Evolutionary conservation across 2,797 vertebrate species (phyloP).

Genomic region (Sebastes hubbsi): DNA sequence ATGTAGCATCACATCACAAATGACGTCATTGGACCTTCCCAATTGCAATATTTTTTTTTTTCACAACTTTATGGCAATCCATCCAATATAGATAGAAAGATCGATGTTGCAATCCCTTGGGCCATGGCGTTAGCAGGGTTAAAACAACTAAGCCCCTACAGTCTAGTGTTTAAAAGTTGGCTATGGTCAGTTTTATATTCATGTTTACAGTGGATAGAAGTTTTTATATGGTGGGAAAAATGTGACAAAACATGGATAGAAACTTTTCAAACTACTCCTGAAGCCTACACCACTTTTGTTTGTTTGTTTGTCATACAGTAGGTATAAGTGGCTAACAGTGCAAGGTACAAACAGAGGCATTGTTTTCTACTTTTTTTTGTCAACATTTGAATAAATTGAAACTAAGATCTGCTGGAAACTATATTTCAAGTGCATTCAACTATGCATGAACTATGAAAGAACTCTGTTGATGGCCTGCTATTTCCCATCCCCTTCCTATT

Average conservation of each 20-base stretch:
- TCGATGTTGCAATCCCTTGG: background rate
- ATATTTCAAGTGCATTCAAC: background rate
- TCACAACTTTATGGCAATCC: fast-evolving
- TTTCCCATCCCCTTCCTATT: background rate
- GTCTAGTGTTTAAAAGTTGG: background rate
- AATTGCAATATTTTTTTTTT: no score
- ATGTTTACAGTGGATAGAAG: background rate
- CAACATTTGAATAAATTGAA: background rate
- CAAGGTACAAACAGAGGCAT: background rate
- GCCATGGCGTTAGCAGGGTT: background rate
- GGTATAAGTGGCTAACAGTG: background rate
- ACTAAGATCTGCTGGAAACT: background rate
- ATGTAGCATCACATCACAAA: background rate
- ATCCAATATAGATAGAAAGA: background rate
- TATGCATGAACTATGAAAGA: background rate
- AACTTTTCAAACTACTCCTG: background rate
- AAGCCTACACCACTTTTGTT: background rate
- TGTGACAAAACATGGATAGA: background rate
- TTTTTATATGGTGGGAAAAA: background rate
- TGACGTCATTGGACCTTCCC: no score
- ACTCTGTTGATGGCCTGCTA: background rate
- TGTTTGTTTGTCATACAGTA: background rate
- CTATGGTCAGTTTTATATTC: background rate
- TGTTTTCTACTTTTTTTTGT: background rate
- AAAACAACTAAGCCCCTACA: background rate